These are phyloP conservation scores for Sus scrofa DNA, from an alignment of 2,113 vertebrate species.

Conservation along the genomic window T2T-Sscrofa CM000814.6:103740001-103740500, in stretches of 20 bases:
- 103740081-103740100: background rate
- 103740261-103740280: background rate
- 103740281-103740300: background rate
- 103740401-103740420: background rate
- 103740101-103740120: background rate
- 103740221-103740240: background rate
- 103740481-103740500: background rate
- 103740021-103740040: background rate
- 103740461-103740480: background rate
- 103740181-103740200: background rate
- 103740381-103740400: background rate
- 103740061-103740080: background rate
- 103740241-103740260: background rate
- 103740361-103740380: background rate
- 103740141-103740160: background rate
- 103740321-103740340: background rate
- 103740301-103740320: background rate
- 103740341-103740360: background rate
- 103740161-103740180: background rate
- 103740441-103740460: background rate
- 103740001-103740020: background rate
- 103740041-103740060: background rate
- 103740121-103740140: background rate
- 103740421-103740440: background rate
- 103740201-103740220: background rate